Evolutionary conservation across 2,888 invertebrate species (phyloP).

Genomic region (Sminthurides aquaticus): DNA sequence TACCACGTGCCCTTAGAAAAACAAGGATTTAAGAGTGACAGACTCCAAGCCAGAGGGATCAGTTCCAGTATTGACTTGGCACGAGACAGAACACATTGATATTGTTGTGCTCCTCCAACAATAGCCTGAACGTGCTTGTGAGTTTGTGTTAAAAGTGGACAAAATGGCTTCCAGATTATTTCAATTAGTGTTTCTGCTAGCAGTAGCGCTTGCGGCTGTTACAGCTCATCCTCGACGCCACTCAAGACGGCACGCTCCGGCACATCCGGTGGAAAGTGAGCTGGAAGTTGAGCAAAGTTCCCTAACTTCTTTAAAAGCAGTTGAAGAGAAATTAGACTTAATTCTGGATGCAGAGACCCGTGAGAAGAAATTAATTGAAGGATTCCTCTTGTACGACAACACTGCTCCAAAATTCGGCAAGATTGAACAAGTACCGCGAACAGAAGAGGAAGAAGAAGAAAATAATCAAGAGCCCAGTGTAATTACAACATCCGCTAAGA

Average conservation of each 20-base stretch:
- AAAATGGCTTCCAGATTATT: background rate
- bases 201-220: background rate
- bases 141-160: background rate
- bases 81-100: background rate
- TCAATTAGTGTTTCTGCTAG: no score
- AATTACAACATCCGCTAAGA: background rate
- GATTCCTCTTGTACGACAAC: constrained; percentile 18
- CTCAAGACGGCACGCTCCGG: background rate
- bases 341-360: constrained; percentile 34
- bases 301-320: background rate
- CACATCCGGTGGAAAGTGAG: no score
- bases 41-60: background rate
- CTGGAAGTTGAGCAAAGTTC: background rate
- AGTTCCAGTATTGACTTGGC: background rate
- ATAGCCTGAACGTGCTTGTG: background rate
- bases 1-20: background rate
- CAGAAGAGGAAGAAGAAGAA: background rate
- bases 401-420: constrained; percentile 8
- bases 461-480: background rate
- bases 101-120: background rate
- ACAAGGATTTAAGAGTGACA: background rate
- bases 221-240: background rate
- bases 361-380: constrained; percentile 31
- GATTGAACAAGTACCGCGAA: constrained; percentile 7
- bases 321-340: constrained; percentile 33